These are phyloP conservation scores for Andricus grossulariae DNA, from an alignment of 1,140 invertebrate genomes.

Conservation along the genomic window DNA sequence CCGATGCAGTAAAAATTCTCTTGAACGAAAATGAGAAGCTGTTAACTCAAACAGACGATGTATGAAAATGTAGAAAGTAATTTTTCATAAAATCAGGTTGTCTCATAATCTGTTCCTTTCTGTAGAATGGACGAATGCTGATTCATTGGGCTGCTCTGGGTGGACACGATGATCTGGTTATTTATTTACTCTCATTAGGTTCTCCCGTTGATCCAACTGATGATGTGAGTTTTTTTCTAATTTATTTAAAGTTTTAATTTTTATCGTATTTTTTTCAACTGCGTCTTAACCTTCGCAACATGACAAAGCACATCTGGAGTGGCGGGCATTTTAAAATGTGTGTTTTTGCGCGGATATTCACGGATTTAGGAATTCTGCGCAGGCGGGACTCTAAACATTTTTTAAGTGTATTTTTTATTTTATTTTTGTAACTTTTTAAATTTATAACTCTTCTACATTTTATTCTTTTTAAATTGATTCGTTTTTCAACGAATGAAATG, in stretches of 20 bases:
- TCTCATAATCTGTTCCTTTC: constrained; percentile 35
- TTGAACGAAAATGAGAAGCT: constrained; percentile 58
- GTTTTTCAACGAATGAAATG: too few relatives aligned
- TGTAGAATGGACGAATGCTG: constrained; percentile 77
- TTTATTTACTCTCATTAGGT: constrained; percentile 79
- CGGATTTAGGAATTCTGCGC: too few relatives aligned
- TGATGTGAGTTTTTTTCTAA: constrained; percentile 75
- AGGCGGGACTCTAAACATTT: background rate
- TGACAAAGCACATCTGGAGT: too few relatives aligned
- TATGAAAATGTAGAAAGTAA: constrained; percentile 49
- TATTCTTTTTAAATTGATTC: too few relatives aligned
- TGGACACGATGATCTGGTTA: constrained; percentile 80
- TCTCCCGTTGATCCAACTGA: constrained; percentile 80
- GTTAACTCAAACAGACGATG: constrained; percentile 59
- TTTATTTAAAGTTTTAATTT: constrained; percentile 71
- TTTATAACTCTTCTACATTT: too few relatives aligned
- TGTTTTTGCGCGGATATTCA: too few relatives aligned
- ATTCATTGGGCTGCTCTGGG: constrained; percentile 85
- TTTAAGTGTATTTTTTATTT: too few relatives aligned
- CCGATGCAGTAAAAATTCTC: constrained; percentile 57
- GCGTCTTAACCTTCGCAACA: background rate
- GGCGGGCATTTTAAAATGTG: background rate
- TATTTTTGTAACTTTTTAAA: too few relatives aligned
- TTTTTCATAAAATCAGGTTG: constrained; percentile 40
- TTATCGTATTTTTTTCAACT: background rate